These are phyloP conservation scores for Piscicola geometra DNA, from an alignment of 2,888 invertebrate species.

Conservation along the genomic window DNA sequence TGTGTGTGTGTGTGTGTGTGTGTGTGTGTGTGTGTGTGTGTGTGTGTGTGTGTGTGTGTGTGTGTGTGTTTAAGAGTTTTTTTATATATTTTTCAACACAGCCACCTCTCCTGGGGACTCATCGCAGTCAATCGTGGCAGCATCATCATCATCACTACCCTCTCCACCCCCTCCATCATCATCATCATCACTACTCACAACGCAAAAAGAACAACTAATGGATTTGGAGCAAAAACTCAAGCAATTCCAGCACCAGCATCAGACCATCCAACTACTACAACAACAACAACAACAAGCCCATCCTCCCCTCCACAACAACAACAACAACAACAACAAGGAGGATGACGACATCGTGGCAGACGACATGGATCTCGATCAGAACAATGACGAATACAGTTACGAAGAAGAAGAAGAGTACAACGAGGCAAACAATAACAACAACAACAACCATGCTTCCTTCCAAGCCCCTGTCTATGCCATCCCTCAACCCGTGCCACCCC, in stretches of 20 bases:
- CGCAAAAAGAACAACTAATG: too few species aligned
- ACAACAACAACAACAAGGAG: constrained; percentile 9
- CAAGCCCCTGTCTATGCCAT: not conserved
- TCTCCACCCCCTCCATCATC: not conserved
- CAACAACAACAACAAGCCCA: not conserved
- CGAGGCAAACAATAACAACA: not conserved
- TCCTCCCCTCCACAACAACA: not conserved
- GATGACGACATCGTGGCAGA: not conserved
- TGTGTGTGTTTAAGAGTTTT: not conserved
- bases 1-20: not conserved
- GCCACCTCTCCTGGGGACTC: not conserved
- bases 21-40: not conserved
- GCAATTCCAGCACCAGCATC: not conserved
- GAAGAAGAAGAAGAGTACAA: not conserved
- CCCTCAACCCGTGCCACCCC: not conserved
- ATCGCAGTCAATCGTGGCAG: not conserved
- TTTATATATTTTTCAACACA: not conserved
- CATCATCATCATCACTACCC: not conserved
- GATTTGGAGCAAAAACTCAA: not conserved
- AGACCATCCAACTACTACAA: too few species aligned
- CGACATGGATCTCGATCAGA: not conserved
- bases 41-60: not conserved
- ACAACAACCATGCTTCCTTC: not conserved
- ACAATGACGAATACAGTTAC: not conserved
- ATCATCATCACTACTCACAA: not conserved